phyloP scores from a whole-genome alignment of 1,140 invertebrate genomes.

The Hycleus phaleratus region DNA sequence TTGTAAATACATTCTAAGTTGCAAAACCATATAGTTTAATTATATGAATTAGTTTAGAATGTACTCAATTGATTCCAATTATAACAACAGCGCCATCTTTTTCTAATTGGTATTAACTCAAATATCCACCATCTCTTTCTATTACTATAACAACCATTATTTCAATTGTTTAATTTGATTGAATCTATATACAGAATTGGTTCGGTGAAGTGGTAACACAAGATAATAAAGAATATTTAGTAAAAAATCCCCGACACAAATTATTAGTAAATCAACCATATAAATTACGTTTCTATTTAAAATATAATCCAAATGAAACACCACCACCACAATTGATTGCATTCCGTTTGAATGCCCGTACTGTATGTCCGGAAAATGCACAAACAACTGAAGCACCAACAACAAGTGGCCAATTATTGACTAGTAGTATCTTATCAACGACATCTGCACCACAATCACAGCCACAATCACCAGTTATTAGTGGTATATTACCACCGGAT shows the following conservation, averaged over 20 bases:
- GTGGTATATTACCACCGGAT: neutral
- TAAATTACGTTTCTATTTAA: constrained; percentile 35
- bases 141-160: too few relatives aligned
- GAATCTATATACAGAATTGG: constrained; percentile 36
- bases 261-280: constrained; percentile 26
- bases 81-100: too few relatives aligned
- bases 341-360: constrained; percentile 32
- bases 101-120: too few relatives aligned
- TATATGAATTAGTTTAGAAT: too few relatives aligned
- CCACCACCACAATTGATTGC: constrained; percentile 25
- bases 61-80: too few relatives aligned
- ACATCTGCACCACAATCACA: constrained; percentile 1
- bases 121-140: too few relatives aligned
- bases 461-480: neutral
- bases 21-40: too few relatives aligned
- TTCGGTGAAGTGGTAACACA: constrained; percentile 36
- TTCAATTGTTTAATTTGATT: neutral
- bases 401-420: constrained; percentile 19
- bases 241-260: constrained; percentile 33
- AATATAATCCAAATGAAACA: constrained; percentile 30
- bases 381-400: constrained; percentile 23
- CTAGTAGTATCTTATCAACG: constrained; percentile 10
- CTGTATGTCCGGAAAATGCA: constrained; percentile 30
- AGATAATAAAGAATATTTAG: constrained; percentile 36
- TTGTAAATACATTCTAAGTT: too few relatives aligned